phyloP scores from a whole-genome alignment of 2,888 invertebrate species.

The Galerucella nymphaeae region DNA sequence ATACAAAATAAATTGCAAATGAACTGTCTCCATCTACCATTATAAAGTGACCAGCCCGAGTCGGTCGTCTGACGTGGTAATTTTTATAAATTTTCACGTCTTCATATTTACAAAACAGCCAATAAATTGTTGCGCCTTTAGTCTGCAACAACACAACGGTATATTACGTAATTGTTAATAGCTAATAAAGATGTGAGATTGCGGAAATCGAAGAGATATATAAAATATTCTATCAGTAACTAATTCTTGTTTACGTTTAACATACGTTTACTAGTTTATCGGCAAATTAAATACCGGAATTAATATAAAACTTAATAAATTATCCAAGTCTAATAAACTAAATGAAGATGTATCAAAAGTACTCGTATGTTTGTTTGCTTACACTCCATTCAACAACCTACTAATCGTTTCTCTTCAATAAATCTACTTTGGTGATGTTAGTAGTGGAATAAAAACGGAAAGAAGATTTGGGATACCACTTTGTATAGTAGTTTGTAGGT shows the following conservation, averaged over 20 bases:
- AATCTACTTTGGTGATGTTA: too few species aligned
- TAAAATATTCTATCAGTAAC: constrained; percentile 22
- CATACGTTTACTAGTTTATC: constrained; percentile 14
- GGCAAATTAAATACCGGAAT: neutral
- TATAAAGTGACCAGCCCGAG: neutral
- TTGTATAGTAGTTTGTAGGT: too few species aligned
- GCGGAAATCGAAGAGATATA: constrained; percentile 24
- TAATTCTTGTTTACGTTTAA: too few species aligned
- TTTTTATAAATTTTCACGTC: neutral
- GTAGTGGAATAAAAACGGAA: too few species aligned
- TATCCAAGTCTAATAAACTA: too few species aligned
- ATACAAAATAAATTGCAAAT: neutral
- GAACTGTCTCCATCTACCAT: too few species aligned
- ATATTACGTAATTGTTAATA: constrained; percentile 25
- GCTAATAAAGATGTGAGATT: constrained; percentile 30
- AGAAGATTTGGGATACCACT: too few species aligned
- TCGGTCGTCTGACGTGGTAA: neutral
- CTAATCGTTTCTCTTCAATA: too few species aligned
- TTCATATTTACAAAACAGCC: neutral
- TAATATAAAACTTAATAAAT: neutral
- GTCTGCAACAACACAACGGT: constrained; percentile 30
- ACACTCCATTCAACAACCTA: too few species aligned
- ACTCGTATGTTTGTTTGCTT: too few species aligned
- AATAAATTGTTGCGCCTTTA: neutral
- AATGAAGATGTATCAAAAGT: too few species aligned